phyloP scores from a whole-genome alignment of 2,113 vertebrate species.

The Sebastes fasciatus region DNA sequence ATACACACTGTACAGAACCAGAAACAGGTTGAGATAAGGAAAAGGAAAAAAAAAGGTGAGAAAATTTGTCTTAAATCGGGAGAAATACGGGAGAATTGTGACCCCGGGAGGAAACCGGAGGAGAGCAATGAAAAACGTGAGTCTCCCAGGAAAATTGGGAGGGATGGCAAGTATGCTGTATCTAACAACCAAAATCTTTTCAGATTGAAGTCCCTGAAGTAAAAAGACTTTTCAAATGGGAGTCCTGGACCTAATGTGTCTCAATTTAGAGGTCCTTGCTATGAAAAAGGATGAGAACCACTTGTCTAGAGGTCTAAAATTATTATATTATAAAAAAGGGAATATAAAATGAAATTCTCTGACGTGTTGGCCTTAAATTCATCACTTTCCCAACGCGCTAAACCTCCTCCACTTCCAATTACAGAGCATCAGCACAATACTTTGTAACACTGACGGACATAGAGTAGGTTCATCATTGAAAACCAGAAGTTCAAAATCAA shows the following conservation, averaged over 20 bases:
- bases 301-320: not conserved
- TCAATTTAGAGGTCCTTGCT: not conserved
- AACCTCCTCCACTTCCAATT: slow-evolving; percentile 43
- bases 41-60: no score
- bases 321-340: not conserved
- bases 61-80: no score
- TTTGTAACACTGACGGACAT: slow-evolving; percentile 48
- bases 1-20: no score
- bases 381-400: slow-evolving; percentile 14
- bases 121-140: no score
- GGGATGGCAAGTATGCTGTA: no score
- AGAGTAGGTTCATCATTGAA: slow-evolving; percentile 46
- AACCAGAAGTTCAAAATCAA: slow-evolving; percentile 59
- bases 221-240: not conserved
- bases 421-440: slow-evolving; percentile 43
- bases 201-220: not conserved
- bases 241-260: not conserved
- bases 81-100: no score
- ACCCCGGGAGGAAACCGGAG: no score
- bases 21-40: no score
- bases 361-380: slow-evolving; percentile 30
- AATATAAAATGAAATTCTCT: slow-evolving; percentile 23
- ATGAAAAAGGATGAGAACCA: not conserved
- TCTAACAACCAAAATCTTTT: not conserved
- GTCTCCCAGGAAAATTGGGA: no score